phyloP scores from a whole-genome alignment of 2,113 vertebrate species.

The Chunga burmeisteri region DNA sequence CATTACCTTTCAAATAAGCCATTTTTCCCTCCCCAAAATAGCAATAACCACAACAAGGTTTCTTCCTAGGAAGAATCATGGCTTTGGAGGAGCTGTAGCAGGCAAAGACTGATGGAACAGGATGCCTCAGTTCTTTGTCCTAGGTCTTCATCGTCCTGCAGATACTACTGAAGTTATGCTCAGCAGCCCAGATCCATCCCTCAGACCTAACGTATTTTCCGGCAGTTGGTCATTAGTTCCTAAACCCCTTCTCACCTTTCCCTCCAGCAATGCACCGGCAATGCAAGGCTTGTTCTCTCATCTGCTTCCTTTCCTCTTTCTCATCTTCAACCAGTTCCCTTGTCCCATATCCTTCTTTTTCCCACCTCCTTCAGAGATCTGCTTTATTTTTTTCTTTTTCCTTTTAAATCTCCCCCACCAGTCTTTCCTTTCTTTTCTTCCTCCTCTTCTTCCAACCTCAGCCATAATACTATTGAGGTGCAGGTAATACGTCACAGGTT shows the following conservation, averaged over 20 bases:
- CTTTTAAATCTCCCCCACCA: background rate
- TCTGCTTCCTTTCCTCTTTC: background rate
- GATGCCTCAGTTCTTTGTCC: background rate
- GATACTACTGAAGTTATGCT: background rate
- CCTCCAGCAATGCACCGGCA: background rate
- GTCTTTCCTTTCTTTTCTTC: background rate
- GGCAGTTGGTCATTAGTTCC: background rate
- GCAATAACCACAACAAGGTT: background rate
- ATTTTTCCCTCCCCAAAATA: background rate
- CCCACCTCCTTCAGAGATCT: background rate
- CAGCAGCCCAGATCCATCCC: background rate
- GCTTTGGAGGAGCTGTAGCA: background rate
- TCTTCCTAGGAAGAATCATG: background rate
- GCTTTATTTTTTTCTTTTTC: background rate
- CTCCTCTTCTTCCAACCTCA: background rate
- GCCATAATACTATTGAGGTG: background rate
- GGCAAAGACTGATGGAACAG: background rate
- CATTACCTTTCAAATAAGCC: background rate
- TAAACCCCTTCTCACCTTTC: background rate
- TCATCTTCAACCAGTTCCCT: background rate
- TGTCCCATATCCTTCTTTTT: background rate
- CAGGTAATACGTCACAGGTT: background rate
- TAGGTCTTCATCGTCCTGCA: background rate
- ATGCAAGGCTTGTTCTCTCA: background rate
- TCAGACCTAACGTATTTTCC: background rate